Percentiles rank a stretch among this genome's conserved stretches.
Conservation (phyloP, 2,888 invertebrate genomes). For the Orthosia cruda region DNA sequence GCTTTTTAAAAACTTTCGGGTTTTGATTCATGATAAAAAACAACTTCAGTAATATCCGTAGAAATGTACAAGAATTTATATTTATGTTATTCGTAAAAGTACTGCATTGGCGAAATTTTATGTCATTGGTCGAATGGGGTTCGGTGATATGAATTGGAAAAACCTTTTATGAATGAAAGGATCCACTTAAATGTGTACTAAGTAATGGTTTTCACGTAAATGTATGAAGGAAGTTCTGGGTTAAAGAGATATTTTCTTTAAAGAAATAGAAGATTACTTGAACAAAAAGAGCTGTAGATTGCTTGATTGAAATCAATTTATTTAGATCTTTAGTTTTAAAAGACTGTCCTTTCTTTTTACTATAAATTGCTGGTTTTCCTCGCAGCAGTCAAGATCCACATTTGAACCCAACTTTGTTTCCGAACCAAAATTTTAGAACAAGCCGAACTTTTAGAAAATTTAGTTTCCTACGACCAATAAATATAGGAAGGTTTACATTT, state of each 20-base stretch:
- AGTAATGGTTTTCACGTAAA: constrained; percentile 53
- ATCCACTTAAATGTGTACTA: constrained; percentile 62
- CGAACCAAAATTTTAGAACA: too few species aligned
- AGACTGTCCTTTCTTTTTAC: not conserved
- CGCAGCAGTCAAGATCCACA: not conserved
- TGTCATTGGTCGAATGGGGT: constrained; percentile 44
- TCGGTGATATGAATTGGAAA: constrained; percentile 66
- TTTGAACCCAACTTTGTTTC: too few species aligned
- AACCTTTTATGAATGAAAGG: constrained; percentile 68
- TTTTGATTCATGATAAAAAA: constrained; percentile 23
- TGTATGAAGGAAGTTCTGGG: constrained; percentile 48
- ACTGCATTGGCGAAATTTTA: constrained; percentile 45
- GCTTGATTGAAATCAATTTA: constrained; percentile 19
- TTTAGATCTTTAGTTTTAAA: not conserved
- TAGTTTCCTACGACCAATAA: constrained; percentile 21
- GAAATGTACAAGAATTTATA: not conserved
- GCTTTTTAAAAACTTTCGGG: constrained; percentile 13
- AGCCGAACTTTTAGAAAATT: constrained; percentile 24
- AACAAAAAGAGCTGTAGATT: not conserved
- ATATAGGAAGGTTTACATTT: constrained; percentile 48
- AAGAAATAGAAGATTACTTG: constrained; percentile 39
- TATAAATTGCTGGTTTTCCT: not conserved
- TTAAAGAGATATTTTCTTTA: constrained; percentile 49
- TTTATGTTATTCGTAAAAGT: constrained; percentile 16
- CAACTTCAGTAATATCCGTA: not conserved